Evolutionary conservation across 1,140 invertebrate species (phyloP).

Genomic region (Panulirus ornatus): DNA sequence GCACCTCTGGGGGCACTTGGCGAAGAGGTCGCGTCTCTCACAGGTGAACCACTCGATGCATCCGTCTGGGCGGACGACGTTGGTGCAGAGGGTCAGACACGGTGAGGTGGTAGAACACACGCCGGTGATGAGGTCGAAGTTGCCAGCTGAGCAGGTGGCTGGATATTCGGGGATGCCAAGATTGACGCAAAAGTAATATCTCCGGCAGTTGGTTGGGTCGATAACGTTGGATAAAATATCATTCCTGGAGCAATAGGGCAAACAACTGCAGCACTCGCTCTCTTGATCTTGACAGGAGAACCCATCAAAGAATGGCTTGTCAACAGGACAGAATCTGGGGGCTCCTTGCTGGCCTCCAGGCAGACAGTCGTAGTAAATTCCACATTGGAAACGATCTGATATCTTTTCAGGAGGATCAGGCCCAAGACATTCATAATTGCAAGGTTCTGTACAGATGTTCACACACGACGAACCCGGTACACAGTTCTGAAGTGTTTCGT

Average conservation of each 20-base stretch:
- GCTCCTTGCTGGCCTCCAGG: not conserved
- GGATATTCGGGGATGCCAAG: not conserved
- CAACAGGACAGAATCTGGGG: not conserved
- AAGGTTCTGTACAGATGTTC: not conserved
- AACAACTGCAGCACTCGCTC: not conserved
- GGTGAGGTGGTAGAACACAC: not conserved
- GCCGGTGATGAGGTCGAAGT: not conserved
- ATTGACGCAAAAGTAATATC: not conserved
- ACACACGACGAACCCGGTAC: not conserved
- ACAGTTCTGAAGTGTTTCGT: not conserved
- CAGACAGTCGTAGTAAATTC: not conserved
- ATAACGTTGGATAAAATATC: not conserved
- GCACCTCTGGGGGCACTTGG: too few relatives aligned
- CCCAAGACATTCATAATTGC: not conserved
- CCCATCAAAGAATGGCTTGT: not conserved
- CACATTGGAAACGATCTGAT: not conserved
- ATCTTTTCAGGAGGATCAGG: not conserved
- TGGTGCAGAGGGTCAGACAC: not conserved
- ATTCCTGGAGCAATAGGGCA: not conserved
- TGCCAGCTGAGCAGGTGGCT: not conserved
- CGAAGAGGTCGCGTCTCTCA: too few relatives aligned
- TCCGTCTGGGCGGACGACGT: not conserved
- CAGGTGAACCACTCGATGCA: too few relatives aligned
- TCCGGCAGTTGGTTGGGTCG: not conserved
- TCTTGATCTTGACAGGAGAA: not conserved